Conservation (phyloP, 2,113 vertebrate species). For the Vireo altiloquus region DNA sequence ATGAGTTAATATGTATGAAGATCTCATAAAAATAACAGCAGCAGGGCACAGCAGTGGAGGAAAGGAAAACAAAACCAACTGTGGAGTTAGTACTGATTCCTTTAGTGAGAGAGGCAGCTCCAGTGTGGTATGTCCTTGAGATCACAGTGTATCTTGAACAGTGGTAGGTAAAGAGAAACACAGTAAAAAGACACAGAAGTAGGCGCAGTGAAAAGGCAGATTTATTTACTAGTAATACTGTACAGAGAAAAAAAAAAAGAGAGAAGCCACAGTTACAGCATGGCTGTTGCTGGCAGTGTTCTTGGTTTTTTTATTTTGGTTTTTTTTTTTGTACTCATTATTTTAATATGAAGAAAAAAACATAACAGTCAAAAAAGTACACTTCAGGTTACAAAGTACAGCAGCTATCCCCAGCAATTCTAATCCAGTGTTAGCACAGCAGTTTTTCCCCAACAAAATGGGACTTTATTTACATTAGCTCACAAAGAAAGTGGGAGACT, state of each 20-base stretch:
- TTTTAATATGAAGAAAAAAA: slow-evolving; percentile 73
- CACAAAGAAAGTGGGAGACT: slow-evolving; percentile 67
- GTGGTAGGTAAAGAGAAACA: slow-evolving; percentile 73
- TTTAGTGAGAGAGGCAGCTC: slow-evolving; percentile 23
- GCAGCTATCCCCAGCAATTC: slow-evolving; percentile 80
- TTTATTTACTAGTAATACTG: slow-evolving; percentile 88
- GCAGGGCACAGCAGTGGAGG: not conserved
- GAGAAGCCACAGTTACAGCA: slow-evolving; percentile 82
- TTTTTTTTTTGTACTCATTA: slow-evolving; percentile 48
- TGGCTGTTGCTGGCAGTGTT: slow-evolving; percentile 80
- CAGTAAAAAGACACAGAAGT: slow-evolving; percentile 78
- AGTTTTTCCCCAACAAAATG: slow-evolving; percentile 68
- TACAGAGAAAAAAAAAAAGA: slow-evolving; percentile 83
- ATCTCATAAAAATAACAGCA: slow-evolving; percentile 1
- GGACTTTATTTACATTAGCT: slow-evolving; percentile 76
- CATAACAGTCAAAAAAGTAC: slow-evolving; percentile 81
- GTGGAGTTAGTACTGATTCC: slow-evolving; percentile 40
- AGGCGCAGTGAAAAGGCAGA: slow-evolving; percentile 83
- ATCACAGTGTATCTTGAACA: slow-evolving; percentile 7
- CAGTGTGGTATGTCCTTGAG: not conserved
- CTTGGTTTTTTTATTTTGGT: slow-evolving; percentile 42
- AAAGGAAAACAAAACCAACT: not conserved
- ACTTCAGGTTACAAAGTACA: slow-evolving; percentile 87
- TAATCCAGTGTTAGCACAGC: slow-evolving; percentile 79
- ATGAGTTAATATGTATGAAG: slow-evolving; percentile 15